Conservation (phyloP, 2,113 vertebrate species). For the Hoplias malabaricus region DNA sequence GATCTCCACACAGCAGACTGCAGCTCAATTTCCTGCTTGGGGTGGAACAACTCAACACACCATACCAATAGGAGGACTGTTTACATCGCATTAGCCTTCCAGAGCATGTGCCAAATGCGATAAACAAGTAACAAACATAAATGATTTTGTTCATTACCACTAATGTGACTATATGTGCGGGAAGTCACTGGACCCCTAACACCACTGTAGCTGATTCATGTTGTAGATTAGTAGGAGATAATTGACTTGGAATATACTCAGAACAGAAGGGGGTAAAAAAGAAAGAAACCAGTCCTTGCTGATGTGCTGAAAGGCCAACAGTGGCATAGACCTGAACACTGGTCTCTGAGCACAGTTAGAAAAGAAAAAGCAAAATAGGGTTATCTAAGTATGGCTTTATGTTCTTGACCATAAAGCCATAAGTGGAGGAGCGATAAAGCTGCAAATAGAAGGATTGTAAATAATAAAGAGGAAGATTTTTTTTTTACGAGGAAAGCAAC, state of each 20-base stretch:
- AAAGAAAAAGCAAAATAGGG: slow-evolving; percentile 3
- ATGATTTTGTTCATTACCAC: no score
- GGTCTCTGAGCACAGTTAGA: not conserved
- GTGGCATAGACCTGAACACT: not conserved
- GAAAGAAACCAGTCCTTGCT: no score
- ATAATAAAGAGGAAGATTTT: not conserved
- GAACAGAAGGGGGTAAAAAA: not conserved
- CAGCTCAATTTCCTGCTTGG: no score
- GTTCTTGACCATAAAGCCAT: slow-evolving; percentile 6
- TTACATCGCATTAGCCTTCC: no score
- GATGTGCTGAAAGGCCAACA: not conserved
- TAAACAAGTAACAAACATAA: no score
- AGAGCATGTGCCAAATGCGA: no score
- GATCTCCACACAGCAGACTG: no score
- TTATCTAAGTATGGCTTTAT: not conserved
- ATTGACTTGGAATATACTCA: not conserved
- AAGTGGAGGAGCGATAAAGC: not conserved
- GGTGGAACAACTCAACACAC: no score
- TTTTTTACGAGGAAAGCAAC: no score
- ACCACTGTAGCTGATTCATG: not conserved
- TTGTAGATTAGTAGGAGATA: not conserved
- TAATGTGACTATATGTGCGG: no score
- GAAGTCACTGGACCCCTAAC: not conserved
- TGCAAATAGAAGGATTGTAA: not conserved
- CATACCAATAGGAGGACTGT: no score